Evolutionary conservation across 2,113 vertebrate genomes (phyloP), one percentile per base, ranked within the genome.

Genomic region (Otis tarda): DNA sequence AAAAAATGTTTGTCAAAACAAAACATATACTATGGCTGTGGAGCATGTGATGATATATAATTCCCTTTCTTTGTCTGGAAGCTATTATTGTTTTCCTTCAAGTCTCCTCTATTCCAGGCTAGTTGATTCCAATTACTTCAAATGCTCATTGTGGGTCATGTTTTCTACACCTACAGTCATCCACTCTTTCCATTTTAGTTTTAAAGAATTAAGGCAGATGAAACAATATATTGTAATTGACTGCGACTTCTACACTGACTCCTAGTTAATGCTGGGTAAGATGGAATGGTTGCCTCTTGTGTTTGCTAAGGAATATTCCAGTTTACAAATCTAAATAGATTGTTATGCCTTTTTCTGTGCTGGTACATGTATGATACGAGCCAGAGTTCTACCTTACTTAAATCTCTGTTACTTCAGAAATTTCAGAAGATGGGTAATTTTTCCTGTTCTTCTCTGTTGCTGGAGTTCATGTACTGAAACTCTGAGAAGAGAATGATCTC

Each of bases 181-280:
- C 18, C 10, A 27, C 39, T 3, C 16, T 71, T 71, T 87, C 76
- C 4, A 43, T 74, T 89, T 81, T 35, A 8, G 73, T 87, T 79
- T 87, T 64, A 57, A 90, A 74, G 25, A 35, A 41, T 24, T 57
- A 50, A 69, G 27, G 47, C 9, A 52, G 6, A 21, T 15, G 6
- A 94, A 86, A 86, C 13, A 78, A 11, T 22, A 28, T 17, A 22
- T 92, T 67, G 25, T 21, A 59, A 52, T n/a, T 10, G 56, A 12
- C 13, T 53, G 37, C 16, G 53, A 3, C 6, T 64, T 0, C 0
- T 37, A 4, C 8, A 4, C 31, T 47, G 41, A 27, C 14, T 55
- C 25, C 27, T 64, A 23, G 49, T 47, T 59, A n/a, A 65, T 57
- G 47, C 21, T 39, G 60, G 21, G 25, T 61, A 17, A 65, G 63